Base-by-base conservation (phyloP, 2,113 vertebrate genomes). In the Leptobrachium leishanense region DNA sequence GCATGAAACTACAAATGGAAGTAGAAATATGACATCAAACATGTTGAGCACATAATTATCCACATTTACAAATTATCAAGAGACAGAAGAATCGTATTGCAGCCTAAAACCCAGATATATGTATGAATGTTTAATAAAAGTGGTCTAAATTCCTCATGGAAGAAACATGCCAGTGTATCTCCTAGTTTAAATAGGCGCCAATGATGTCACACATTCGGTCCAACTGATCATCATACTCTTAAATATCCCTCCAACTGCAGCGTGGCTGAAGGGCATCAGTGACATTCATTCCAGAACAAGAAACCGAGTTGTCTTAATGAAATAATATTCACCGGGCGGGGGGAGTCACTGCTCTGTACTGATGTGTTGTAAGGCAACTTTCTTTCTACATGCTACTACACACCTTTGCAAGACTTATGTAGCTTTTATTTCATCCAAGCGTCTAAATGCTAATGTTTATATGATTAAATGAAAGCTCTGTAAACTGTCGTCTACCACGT, bases 391-490 rank as follows among this genome's bases (percentile, higher is more conserved):
- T 2, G 46, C 68, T 73, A 53, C 84, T 57, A 43, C 77, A 82
- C 43, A 85, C 78, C 78, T 81, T 84, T 86, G 44, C 76, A 82
- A 82, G 72, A 86, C 87, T 83, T 82, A 85, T 90, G 90, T 87
- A 83, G 86, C 85, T 90, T 90, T 91, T 82, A 81, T 88, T 88
- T 91, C 90, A 93, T 92, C 90, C 88, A 84, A 87, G 83, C 84
- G 73, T 84, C 89, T 89, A 91, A 93, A 94, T 90, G 91, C 88
- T 83, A 89, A 91, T 95, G 94, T 95, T 93, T 92, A 87, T 90
- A 91, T 87, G 91, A 88, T 89, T 92, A 94, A 95, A 95, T 94
- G 92, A 94, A 93, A 94, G 93, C 95, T 95, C 95, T 96, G 93
- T 94, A 86, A 90, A 93, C 92, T 87, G 84, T 79, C 87, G 89